phyloP scores from a whole-genome alignment of 2,888 invertebrate genomes.

The Candidula unifasciata region DNA sequence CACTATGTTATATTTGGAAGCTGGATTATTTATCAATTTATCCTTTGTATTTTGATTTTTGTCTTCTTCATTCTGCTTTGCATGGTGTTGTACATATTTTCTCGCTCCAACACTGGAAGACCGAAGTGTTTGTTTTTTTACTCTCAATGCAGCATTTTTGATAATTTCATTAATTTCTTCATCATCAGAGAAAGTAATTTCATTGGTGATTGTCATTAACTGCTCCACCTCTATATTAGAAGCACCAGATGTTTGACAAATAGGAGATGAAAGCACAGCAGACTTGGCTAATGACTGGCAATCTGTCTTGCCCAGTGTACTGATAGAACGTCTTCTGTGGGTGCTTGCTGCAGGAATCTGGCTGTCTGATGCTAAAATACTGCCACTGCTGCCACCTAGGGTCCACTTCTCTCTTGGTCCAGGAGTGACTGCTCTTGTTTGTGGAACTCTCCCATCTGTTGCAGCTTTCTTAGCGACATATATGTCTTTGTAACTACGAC shows the following conservation, averaged over 20 bases:
- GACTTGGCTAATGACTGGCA: neutral
- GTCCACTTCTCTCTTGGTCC: conserved; percentile 51
- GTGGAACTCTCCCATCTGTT: conserved; percentile 47
- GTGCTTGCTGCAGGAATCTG: neutral
- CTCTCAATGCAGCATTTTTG: conserved; percentile 35
- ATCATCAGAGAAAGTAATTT: conserved; percentile 45
- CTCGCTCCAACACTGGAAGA: conserved; percentile 46
- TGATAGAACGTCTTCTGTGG: conserved; percentile 43
- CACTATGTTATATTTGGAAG: neutral
- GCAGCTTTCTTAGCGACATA: conserved; percentile 63
- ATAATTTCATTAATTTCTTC: conserved; percentile 50
- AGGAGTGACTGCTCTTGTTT: conserved; percentile 51
- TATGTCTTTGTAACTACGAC: conserved; percentile 62
- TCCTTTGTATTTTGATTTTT: conserved; percentile 49
- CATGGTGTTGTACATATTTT: conserved; percentile 34
- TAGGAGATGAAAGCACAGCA: neutral
- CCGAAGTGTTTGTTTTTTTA: neutral
- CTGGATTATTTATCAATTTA: neutral
- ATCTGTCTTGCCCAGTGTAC: conserved; percentile 11
- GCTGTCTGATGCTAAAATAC: neutral
- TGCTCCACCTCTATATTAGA: conserved; percentile 21
- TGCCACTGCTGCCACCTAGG: neutral
- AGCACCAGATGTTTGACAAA: neutral
- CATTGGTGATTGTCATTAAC: conserved; percentile 44
- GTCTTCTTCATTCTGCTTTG: conserved; percentile 52